Evolutionary conservation across 2,797 vertebrate species (phyloP), one percentile per base, ranked within the genome.

Genomic region (Meriones psammophilus): DNA sequence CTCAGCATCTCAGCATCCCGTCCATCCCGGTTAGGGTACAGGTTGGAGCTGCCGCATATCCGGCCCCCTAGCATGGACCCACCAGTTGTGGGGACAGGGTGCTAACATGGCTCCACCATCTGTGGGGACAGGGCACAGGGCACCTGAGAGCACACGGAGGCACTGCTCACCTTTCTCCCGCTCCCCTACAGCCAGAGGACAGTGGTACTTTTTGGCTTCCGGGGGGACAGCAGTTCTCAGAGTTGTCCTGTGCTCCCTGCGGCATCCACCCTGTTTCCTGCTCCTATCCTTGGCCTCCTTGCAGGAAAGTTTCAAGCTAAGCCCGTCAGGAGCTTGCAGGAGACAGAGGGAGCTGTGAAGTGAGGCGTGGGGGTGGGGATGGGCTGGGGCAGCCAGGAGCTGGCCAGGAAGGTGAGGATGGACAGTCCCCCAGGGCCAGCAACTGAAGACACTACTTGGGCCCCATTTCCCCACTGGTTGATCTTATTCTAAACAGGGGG

Each of bases 131-230:
- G 62, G 15, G 17, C 1, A 0, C 30, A 9, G 33, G 84, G 12
- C 22, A 9, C 79, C 18, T 4, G 0, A 4, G 33, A 5, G 10
- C 26, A 30, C 0, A 0, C 1, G 0, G 33, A 17, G 66, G 26
- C 14, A 5, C 36, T 1, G 8, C 33, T 14, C 36, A 30, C 17
- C 62, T 20, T 60, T 30, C 0, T 1, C 12, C 17, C 14, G 9
- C 26, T 4, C 58, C 58, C 46, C 17, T 71, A 22, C 13, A 17
- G 46, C 36, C 39, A 28, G 22, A 26, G 33, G 4, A 2, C 0
- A 12, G 1, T 42, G 77, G 54, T 36, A 33, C 30, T 0, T 0
- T 0, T 15, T 46, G 1, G 0, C 56, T 28, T n/a, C 39, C 8
- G 9, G 8, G 50, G 33, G 30, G 62, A 22, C 24, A 1, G 10